Evolutionary conservation across 92 coral and sea anemone species (phyloP).

Genomic region (Epizoanthus stellaris): DNA sequence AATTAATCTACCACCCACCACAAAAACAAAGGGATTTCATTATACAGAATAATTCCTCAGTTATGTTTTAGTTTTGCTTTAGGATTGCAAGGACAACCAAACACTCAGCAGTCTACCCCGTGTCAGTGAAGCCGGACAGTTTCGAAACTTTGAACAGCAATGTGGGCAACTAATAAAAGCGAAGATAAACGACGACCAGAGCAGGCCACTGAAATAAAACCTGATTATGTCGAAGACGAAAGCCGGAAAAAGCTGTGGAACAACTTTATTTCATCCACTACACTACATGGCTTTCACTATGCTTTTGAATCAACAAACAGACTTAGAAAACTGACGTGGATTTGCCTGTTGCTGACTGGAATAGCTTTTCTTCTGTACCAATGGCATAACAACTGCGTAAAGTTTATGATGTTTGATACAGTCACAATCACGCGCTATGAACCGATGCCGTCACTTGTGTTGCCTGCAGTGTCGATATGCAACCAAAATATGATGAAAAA

Average conservation of each 20-base stretch:
- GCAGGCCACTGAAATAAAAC: background rate
- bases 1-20: too few relatives aligned
- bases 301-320: background rate
- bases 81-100: too few relatives aligned
- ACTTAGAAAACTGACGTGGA: background rate
- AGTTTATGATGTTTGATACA: background rate
- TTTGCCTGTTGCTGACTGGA: background rate
- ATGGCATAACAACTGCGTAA: background rate
- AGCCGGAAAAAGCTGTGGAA: background rate
- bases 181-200: too few relatives aligned
- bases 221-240: background rate
- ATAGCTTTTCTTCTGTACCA: background rate
- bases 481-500: slow-evolving; percentile 4
- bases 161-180: too few relatives aligned
- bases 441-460: background rate
- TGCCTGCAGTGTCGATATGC: background rate
- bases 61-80: too few relatives aligned
- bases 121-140: too few relatives aligned
- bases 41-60: too few relatives aligned
- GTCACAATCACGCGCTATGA: background rate
- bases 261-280: background rate
- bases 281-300: slow-evolving; percentile 6
- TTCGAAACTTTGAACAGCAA: too few relatives aligned
- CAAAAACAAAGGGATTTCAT: too few relatives aligned
- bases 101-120: too few relatives aligned